Conservation (phyloP, 2,113 vertebrate species). For the Trematocara unimaculatum region DNA sequence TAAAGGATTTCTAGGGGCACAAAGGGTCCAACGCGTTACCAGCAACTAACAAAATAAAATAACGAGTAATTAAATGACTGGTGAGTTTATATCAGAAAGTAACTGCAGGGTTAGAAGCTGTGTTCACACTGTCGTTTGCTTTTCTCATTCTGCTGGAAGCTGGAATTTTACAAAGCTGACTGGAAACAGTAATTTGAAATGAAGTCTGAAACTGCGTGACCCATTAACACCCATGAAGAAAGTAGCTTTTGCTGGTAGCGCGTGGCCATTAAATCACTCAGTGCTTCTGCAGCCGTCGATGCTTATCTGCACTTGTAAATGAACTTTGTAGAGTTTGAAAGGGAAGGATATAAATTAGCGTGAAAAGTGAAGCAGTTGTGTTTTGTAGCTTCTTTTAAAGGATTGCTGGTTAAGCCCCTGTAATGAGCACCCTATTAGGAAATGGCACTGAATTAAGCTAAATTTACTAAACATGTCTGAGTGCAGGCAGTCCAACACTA, state of each 20-base stretch:
- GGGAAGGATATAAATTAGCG: background rate
- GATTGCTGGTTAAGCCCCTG: background rate
- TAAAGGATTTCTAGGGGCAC: fast-evolving
- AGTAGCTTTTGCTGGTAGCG: background rate
- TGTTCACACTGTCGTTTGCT: background rate
- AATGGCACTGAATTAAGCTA: background rate
- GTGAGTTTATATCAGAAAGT: fast-evolving
- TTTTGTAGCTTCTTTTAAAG: background rate
- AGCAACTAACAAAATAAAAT: background rate
- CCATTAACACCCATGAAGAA: fast-evolving
- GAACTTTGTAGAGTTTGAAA: fast-evolving
- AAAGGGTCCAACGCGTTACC: background rate
- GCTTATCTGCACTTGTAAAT: background rate
- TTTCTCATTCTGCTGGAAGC: background rate
- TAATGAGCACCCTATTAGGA: background rate
- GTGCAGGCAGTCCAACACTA: background rate
- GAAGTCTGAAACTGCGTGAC: background rate
- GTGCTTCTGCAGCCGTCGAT: background rate
- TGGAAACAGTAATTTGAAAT: background rate
- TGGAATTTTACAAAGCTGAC: background rate
- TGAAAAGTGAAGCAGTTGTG: background rate
- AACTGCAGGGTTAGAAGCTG: no score
- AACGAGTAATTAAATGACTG: fast-evolving
- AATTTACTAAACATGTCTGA: background rate
- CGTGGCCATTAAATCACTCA: background rate